Conservation (phyloP, 1,140 invertebrate species). For the Drosophila navojoa region DNA sequence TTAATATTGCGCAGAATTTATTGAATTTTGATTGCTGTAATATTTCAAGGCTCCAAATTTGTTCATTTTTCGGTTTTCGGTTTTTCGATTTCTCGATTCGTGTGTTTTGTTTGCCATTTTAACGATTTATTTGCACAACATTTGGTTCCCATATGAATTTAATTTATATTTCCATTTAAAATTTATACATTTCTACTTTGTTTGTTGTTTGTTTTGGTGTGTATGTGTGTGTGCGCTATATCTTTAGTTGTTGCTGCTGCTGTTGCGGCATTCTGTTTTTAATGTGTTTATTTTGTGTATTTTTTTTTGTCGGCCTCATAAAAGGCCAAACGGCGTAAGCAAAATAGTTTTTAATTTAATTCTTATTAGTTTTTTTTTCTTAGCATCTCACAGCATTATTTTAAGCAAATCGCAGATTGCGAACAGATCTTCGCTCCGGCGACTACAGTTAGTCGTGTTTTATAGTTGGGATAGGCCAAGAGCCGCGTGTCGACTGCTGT, state of each 20-base stretch:
- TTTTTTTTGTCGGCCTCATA: slow-evolving; percentile 54
- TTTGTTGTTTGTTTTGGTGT: slow-evolving; percentile 20
- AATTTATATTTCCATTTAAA: slow-evolving; percentile 80
- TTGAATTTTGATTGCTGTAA: slow-evolving; percentile 72
- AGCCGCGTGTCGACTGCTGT: slow-evolving; percentile 18
- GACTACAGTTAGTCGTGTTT: slow-evolving; percentile 35
- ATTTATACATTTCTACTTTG: slow-evolving; percentile 72
- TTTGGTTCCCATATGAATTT: slow-evolving; percentile 80
- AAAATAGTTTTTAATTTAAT: slow-evolving; percentile 77
- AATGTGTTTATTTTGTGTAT: slow-evolving; percentile 69
- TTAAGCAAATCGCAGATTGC: slow-evolving; percentile 30
- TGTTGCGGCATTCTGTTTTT: slow-evolving; percentile 68
- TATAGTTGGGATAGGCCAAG: slow-evolving; percentile 42
- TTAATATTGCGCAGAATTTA: slow-evolving; percentile 47
- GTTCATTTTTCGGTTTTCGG: neutral
- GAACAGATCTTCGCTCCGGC: slow-evolving; percentile 1
- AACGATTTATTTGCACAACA: slow-evolving; percentile 79
- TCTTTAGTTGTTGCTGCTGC: slow-evolving; percentile 36
- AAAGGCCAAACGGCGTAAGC: slow-evolving; percentile 49
- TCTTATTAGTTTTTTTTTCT: slow-evolving; percentile 57
- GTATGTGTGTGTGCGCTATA: slow-evolving; percentile 18
- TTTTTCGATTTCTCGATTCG: slow-evolving; percentile 22
- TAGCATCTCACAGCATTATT: slow-evolving; percentile 22
- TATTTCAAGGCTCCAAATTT: slow-evolving; percentile 35
- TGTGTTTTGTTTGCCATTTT: slow-evolving; percentile 70